These are phyloP conservation scores for Oasisia sp. DNA, from an alignment of 2,888 invertebrate species.

Conservation along the genomic window DNA sequence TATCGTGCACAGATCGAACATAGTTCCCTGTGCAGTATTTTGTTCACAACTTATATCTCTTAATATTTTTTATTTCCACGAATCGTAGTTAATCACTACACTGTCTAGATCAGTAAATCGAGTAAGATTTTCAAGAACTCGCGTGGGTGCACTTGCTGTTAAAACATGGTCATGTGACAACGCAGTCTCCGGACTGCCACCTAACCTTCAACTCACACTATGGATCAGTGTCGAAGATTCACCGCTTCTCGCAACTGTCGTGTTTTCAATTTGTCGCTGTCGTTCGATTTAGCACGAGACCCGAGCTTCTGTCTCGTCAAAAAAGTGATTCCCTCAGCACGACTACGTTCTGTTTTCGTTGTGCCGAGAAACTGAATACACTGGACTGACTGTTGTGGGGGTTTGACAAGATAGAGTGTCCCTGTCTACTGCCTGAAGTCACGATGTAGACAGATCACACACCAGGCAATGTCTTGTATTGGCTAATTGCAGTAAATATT, in stretches of 20 bases:
- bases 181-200: background rate
- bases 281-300: background rate
- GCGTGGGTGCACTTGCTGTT: background rate
- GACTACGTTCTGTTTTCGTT: background rate
- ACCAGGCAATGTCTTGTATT: background rate
- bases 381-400: background rate
- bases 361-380: background rate
- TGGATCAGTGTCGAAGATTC: background rate
- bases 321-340: background rate
- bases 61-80: too few species aligned
- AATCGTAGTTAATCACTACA: too few species aligned
- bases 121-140: background rate
- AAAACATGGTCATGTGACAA: background rate
- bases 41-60: too few species aligned
- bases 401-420: background rate
- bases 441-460: background rate
- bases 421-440: background rate
- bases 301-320: background rate
- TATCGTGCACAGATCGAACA: too few species aligned
- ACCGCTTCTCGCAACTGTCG: background rate
- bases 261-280: background rate
- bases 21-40: too few species aligned
- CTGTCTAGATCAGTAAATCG: background rate
- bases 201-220: background rate
- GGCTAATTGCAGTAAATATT: too few species aligned